A percentile compares a stretch with the other conserved stretches of the same genome.
phyloP scores from a whole-genome alignment of 1,140 invertebrate species.

The Ericerus pela region DNA sequence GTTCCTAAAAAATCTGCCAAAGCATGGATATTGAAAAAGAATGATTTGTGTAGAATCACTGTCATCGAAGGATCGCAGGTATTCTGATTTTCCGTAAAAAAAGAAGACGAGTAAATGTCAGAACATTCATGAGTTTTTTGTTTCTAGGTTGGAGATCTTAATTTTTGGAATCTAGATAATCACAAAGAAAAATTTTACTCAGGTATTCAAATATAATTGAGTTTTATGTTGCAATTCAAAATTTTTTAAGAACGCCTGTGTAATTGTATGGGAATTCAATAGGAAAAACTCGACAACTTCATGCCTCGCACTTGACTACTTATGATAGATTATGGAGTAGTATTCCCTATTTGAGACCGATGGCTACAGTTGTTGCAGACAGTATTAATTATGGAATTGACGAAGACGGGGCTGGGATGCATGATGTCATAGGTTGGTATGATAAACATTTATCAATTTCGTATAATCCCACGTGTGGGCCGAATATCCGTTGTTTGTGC shows the following conservation, averaged over 20 bases:
- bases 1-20: conserved; percentile 30
- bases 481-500: too few relatives aligned
- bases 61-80: conserved; percentile 31
- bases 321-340: conserved; percentile 36
- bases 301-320: conserved; percentile 31
- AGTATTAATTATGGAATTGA: conserved; percentile 34
- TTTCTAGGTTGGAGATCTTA: conserved; percentile 32
- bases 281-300: conserved; percentile 35
- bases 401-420: conserved; percentile 33
- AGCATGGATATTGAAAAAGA: conserved; percentile 30
- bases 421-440: conserved; percentile 32
- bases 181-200: conserved; percentile 34
- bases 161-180: conserved; percentile 36
- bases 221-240: too few relatives aligned
- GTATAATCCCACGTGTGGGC: too few relatives aligned
- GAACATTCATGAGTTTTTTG: conserved; percentile 1
- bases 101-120: background rate
- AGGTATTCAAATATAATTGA: too few relatives aligned
- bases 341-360: conserved; percentile 34
- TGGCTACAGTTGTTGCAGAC: conserved; percentile 36
- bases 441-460: conserved; percentile 1
- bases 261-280: conserved; percentile 2
- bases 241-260: too few relatives aligned
- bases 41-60: conserved; percentile 31
- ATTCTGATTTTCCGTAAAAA: background rate